phyloP scores from a whole-genome alignment of 2,113 vertebrate species.

The Gracilinanus agilis region DNA sequence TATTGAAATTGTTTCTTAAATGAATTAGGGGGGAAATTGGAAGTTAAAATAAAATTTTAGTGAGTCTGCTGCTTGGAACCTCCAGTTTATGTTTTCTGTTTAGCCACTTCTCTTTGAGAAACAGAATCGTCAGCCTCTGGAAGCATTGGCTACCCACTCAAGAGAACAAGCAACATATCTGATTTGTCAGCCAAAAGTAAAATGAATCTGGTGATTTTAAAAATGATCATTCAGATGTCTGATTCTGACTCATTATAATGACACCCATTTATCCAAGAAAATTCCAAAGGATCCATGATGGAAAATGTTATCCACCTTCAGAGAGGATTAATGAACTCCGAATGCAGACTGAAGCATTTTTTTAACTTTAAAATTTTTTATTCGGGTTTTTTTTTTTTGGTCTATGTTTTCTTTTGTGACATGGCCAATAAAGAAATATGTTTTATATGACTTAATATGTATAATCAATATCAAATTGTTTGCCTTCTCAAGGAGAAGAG shows the following conservation, averaged over 20 bases:
- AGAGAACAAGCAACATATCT: background rate
- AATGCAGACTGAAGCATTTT: background rate
- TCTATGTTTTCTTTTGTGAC: background rate
- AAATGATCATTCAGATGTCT: background rate
- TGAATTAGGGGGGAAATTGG: background rate
- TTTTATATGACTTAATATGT: background rate
- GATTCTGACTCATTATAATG: background rate
- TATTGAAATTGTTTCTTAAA: background rate
- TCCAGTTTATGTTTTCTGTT: background rate
- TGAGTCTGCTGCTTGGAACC: background rate
- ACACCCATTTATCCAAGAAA: background rate
- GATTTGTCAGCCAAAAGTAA: background rate
- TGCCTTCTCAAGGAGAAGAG: background rate
- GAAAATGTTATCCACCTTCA: background rate
- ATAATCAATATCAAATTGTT: background rate
- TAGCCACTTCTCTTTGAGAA: background rate
- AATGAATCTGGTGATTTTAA: background rate
- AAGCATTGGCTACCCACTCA: background rate
- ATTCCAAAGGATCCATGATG: background rate
- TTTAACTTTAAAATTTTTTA: background rate
- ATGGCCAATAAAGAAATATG: background rate
- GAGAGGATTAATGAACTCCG: too few relatives aligned
- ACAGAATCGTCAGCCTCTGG: background rate
- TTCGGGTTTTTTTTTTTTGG: background rate
- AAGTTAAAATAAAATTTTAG: background rate